Base-by-base conservation (phyloP, 2,113 vertebrate genomes). In the Struthio camelus region DNA sequence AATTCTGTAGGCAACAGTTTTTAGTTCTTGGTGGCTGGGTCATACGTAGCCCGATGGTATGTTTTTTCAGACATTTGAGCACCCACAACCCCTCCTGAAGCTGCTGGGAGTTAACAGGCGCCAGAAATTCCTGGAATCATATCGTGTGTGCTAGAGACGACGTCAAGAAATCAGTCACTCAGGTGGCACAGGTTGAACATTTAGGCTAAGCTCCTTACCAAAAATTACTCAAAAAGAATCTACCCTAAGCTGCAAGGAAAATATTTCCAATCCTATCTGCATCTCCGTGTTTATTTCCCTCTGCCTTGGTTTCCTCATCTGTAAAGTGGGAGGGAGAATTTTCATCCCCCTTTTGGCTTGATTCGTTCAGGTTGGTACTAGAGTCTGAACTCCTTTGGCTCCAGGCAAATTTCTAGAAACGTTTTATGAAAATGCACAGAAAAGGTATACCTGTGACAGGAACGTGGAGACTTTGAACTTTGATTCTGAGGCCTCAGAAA, bases 251-350 rank as follows among this genome's bases (percentile, higher is more conserved):
- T 27, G 25, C 44, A 82, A 66, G 80, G 11, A 48, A 66, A 62
- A 7, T 30, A 50, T 40, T 73, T 61, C 66, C 75, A 58, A 6
- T 12, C 54, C 50, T 14, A 9, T 42, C 44, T 44, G 40, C 20
- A 1, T 38, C 4, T 65, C 85, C 54, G 40, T 59, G 18, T 48
- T 75, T 58, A 44, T n/a, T 87, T 17, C 48, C 66, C 30, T 58
- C 54, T 75, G 56, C 56, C 34, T 72, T 28, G 1, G n/a, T 76
- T 89, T 71, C 56, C 28, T 59, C n/a, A 11, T 44, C 0, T 0
- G 56, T 32, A 50, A 24, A 0, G 0, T 6, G 28, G 59, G 50
- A 89, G 4, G 12, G 14, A 17, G n/a, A 42, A 73, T 62, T 50
- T 22, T 30, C 17, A n/a, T 42, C 28, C 23, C 66, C 42, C 15